Conservation (phyloP, 2,888 invertebrate species). For the Bugula neritina region DNA sequence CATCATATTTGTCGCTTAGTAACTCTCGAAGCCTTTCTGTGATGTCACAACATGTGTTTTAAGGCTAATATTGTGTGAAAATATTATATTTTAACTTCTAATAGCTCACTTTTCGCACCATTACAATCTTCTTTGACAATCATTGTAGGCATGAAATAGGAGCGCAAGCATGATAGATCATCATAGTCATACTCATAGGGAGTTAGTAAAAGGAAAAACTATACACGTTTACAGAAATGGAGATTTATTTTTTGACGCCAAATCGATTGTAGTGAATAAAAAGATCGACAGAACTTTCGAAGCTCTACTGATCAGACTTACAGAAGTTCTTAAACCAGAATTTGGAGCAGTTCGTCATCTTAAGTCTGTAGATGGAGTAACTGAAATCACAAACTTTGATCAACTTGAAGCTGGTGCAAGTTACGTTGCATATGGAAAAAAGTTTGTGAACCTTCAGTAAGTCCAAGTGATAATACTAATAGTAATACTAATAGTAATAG, state of each 20-base stretch:
- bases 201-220: slow-evolving; percentile 13
- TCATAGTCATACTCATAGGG: slow-evolving; percentile 15
- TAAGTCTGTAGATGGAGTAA: neutral
- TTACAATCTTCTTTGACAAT: too few species aligned
- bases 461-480: too few species aligned
- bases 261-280: neutral
- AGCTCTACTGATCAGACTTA: slow-evolving; percentile 2
- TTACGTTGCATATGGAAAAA: slow-evolving; percentile 18
- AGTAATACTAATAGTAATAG: too few species aligned
- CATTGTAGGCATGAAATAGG: neutral
- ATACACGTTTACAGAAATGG: slow-evolving; percentile 18
- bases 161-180: neutral
- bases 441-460: slow-evolving; percentile 13
- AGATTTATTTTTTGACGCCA: slow-evolving; percentile 13
- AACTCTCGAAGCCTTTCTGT: neutral
- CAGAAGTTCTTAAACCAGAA: neutral
- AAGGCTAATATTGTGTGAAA: too few species aligned
- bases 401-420: slow-evolving; percentile 2
- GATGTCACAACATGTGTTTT: neutral
- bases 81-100: too few species aligned
- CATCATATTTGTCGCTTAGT: too few species aligned
- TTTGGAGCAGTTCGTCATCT: slow-evolving; percentile 5
- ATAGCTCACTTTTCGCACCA: too few species aligned
- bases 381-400: neutral
- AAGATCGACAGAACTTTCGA: slow-evolving; percentile 3